Percentiles rank a stretch among this genome's conserved stretches.
Conservation (phyloP, 2,888 invertebrate genomes). For the Criorhina ranunculi region DNA sequence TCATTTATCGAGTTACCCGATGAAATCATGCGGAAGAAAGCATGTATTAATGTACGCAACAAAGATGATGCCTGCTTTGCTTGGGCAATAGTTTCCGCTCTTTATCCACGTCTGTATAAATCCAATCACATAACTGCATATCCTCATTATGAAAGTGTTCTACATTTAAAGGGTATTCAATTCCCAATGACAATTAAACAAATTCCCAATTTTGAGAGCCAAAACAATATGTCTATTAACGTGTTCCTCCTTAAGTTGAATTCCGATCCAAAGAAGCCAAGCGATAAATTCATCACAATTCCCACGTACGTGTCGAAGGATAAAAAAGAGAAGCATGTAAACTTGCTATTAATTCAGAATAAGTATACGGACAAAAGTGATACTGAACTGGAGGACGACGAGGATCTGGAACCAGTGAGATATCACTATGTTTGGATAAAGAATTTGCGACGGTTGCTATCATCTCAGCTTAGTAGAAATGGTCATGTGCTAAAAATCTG, state of each 20-base stretch:
- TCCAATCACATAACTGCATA: background rate
- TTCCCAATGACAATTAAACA: conserved; percentile 14
- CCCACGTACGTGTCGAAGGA: background rate
- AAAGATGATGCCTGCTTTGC: conserved; percentile 9
- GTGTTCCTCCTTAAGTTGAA: background rate
- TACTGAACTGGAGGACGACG: background rate
- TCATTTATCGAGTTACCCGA: background rate
- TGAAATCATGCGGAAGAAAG: conserved; percentile 2
- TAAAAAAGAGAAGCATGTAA: background rate
- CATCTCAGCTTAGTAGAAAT: background rate
- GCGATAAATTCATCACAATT: background rate
- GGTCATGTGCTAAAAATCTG: background rate
- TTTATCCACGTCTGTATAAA: background rate
- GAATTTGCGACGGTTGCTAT: background rate
- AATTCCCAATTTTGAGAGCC: background rate
- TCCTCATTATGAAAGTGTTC: background rate
- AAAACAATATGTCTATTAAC: conserved; percentile 11
- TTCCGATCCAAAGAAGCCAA: background rate
- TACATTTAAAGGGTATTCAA: background rate
- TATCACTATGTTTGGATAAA: conserved; percentile 25
- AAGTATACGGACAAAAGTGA: background rate
- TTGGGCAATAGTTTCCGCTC: background rate
- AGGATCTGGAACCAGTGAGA: background rate
- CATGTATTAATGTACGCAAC: conserved; percentile 23
- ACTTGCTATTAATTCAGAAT: conserved; percentile 3